Base-by-base conservation (phyloP, 2,797 vertebrate species). In the Parauchenoglanis ngamensis region DNA sequence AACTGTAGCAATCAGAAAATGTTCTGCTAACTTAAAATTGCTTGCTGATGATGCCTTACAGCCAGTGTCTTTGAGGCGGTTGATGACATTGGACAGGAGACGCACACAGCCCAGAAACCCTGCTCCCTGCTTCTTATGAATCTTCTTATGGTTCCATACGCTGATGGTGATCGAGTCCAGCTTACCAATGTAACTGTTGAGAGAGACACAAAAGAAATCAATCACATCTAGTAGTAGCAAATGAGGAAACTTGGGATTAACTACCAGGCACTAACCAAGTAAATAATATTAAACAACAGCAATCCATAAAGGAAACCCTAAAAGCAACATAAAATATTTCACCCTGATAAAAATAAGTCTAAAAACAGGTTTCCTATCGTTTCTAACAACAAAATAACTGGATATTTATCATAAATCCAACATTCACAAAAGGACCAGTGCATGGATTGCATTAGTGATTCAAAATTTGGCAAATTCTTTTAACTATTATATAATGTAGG, bases 121-220 rank as follows among this genome's bases (percentile, higher is more conserved):
- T 21, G 98, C 98, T 88, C 98, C 98, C 94, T 99, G 98, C 92
- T 99, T 99, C 96, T 99, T 99, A 94, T 99, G 98, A 87, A 99
- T 98, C 94, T 99, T 99, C 96, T 99, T 99, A 94, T 99, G 98
- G 92, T 99, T 99, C 98, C 98, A 99, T 77, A 99, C 97, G 0
- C 98, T 99, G 96, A 99, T 99, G 0, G 98, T 99, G 95, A 99
- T 98, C 2, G 98, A 99, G 92, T 99, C 98, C 0, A 97, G 97
- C 91, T 98, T 99, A 88, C 98, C 98, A 81, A 99, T 98, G 83
- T 99, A 99, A 86, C 96, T 96, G 91, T n/a, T 52, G 65, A 85
- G 49, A 78, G 35, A 87, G 78, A 31, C 35, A 52, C 65, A 89
- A 63, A 57, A 28, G 54, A 35, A 77, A 80, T 25, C 31, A n/a